phyloP scores from a whole-genome alignment of 2,888 invertebrate species.

The Athalia rosae region DNA sequence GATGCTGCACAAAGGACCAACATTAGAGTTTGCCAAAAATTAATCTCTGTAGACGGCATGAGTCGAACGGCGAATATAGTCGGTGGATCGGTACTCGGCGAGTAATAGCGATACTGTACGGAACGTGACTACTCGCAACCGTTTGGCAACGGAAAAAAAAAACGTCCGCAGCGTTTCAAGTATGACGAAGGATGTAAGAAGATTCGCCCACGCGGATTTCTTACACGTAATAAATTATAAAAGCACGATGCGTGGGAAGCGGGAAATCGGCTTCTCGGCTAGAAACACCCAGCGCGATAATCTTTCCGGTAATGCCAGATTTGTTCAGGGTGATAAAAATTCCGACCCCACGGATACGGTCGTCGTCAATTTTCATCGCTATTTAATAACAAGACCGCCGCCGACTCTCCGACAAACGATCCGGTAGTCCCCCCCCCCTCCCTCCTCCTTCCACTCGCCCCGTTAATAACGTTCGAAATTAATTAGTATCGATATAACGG shows the following conservation, averaged over 20 bases:
- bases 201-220: constrained; percentile 32
- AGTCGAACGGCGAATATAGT: background rate
- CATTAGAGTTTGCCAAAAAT: constrained; percentile 15
- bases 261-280: constrained; percentile 26
- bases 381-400: constrained; percentile 2
- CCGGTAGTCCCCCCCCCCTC: too few species aligned
- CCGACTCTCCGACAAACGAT: constrained; percentile 2
- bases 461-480: background rate
- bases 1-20: constrained; percentile 20
- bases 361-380: constrained; percentile 19
- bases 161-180: constrained; percentile 21
- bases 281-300: constrained; percentile 4
- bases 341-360: background rate
- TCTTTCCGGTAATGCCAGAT: constrained; percentile 32
- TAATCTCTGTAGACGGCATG: background rate
- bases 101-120: background rate
- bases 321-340: constrained; percentile 40
- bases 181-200: constrained; percentile 32
- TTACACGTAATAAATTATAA: constrained; percentile 27
- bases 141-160: background rate
- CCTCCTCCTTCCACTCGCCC: background rate
- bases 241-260: constrained; percentile 36
- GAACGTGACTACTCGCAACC: too few species aligned
- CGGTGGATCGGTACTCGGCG: too few species aligned
- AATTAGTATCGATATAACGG: background rate